A percentile compares a stretch with the other conserved stretches of the same genome.
phyloP scores from a whole-genome alignment of 2,113 vertebrate genomes.

The Dendrocopos noguchii region DNA sequence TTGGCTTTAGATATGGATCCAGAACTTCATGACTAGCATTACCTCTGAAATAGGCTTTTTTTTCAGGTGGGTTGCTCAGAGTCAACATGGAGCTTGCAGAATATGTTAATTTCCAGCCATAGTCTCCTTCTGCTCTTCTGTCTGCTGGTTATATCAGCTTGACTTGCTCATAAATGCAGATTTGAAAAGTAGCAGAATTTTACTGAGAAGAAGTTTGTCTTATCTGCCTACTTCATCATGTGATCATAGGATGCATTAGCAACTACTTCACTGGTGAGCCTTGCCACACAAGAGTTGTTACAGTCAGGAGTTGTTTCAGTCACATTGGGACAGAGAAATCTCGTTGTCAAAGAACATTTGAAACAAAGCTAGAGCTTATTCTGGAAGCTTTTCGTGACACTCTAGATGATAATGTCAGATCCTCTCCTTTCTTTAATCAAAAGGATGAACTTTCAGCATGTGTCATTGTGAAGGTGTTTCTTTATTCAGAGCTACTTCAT shows the following conservation, averaged over 20 bases:
- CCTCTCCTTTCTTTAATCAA: not conserved
- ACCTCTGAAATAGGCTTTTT: not conserved
- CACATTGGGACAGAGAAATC: not conserved
- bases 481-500: not conserved
- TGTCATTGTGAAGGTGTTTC: not conserved
- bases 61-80: not conserved
- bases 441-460: not conserved
- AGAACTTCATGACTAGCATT: not conserved
- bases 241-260: not conserved
- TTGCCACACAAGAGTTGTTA: not conserved
- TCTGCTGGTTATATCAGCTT: not conserved
- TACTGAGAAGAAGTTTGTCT: not conserved
- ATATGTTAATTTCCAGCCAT: not conserved
- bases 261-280: not conserved
- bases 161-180: not conserved
- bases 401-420: not conserved
- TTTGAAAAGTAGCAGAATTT: not conserved
- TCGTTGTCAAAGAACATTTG: not conserved
- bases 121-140: not conserved
- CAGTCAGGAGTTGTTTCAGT: not conserved
- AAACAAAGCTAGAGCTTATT: not conserved
- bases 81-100: not conserved
- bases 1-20: not conserved
- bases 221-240: not conserved
- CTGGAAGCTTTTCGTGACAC: not conserved